These are phyloP conservation scores for Ibidorhyncha struthersii DNA, from an alignment of 2,113 vertebrate species.

Conservation along the genomic window DNA sequence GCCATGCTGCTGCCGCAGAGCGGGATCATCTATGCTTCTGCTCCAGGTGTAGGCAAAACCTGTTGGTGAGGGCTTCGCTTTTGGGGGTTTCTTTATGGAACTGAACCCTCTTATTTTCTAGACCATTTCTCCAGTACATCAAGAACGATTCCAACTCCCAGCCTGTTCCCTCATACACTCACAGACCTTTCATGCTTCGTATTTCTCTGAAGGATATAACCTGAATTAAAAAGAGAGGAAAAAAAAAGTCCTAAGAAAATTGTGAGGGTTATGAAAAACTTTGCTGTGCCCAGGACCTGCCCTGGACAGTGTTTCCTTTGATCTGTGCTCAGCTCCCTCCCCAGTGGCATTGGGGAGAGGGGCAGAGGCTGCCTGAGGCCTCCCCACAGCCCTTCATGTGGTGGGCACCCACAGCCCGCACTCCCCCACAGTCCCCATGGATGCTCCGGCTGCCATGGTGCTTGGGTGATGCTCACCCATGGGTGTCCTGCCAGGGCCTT, in stretches of 20 bases:
- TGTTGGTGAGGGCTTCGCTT: not conserved
- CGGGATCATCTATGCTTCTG: not conserved
- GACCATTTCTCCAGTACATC: not conserved
- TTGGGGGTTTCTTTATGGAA: not conserved
- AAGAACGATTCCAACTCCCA: not conserved
- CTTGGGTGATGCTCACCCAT: not conserved
- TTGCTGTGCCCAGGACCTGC: not conserved
- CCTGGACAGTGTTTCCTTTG: not conserved
- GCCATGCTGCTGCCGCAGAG: accelerated
- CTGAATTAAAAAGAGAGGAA: not conserved
- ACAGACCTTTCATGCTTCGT: not conserved
- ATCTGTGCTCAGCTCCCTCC: not conserved
- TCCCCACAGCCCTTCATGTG: accelerated
- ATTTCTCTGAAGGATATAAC: not conserved
- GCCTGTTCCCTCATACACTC: not conserved
- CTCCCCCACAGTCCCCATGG: accelerated
- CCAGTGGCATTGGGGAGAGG: not conserved
- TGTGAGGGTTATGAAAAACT: not conserved
- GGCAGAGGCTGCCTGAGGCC: not conserved
- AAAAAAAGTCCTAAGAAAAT: not conserved
- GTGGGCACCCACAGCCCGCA: too few relatives aligned
- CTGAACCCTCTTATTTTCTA: not conserved
- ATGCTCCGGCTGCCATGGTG: not conserved
- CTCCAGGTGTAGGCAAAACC: not conserved
- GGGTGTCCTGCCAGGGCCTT: accelerated